Evolutionary conservation across 2,113 vertebrate genomes (phyloP), one percentile per base, ranked within the genome.

Genomic region (Thalassarche chlororhynchos): DNA sequence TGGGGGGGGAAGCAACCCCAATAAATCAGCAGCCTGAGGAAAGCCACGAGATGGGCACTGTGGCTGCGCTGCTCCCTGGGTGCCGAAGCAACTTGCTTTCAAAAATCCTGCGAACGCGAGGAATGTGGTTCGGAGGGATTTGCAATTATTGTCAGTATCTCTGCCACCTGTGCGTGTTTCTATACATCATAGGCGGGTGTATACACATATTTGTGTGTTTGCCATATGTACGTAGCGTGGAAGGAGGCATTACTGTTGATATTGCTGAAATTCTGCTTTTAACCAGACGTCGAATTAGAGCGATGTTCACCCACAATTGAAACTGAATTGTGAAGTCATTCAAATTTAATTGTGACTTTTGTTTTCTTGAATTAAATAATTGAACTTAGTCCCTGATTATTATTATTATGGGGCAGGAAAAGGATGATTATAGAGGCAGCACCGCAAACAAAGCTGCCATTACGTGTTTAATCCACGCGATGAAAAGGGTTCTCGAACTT

Each of bases 391-490:
- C 64, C 52, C 84, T 25, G 79, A 16, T 75, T 93, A 83, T 93
- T 88, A 36, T 83, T 90, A 40, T 83, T 93, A 70, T 28, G 77
- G 92, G 68, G 77, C 81, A 87, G 96, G 88, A 66, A 87, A 85
- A 89, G 94, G 88, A 34, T 46, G 87, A 49, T 62, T 14, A n/a
- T 29, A 69, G 79, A 88, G 93, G 97, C 97, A 95, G 97, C 85
- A 8, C 26, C 36, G 78, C 75, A 97, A 96, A 96, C 94, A 97
- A 97, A 97, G 96, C 97, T 95, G 65, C 70, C 16, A 17, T 3
- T 21, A 8, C 13, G 32, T 80, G 81, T 90, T 95, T 47, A 64
- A 88, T 36, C 80, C 42, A 42, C 82, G 34, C n/a, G 44, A 66
- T 95, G 94, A 94, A 95, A 85, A 94, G 87, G 77, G 71, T 95